Evolutionary conservation across 2,888 invertebrate species (phyloP).

Genomic region (Odontocerum albicorne): DNA sequence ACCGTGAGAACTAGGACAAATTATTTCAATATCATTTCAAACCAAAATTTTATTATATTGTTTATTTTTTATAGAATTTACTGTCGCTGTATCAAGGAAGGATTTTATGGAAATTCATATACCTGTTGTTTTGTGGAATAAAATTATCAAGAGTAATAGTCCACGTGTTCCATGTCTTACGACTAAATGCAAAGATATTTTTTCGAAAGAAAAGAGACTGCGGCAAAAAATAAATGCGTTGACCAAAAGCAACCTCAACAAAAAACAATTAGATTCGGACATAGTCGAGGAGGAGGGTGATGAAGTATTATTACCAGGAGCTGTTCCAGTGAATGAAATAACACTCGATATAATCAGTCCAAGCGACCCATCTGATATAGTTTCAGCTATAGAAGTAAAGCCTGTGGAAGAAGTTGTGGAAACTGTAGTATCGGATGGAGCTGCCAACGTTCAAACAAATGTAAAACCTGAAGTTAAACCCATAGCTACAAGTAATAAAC

Average conservation of each 20-base stretch:
- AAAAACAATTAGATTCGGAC: background rate
- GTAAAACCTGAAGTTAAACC: conserved; percentile 41
- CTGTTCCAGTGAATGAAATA: conserved; percentile 39
- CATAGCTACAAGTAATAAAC: conserved; percentile 39
- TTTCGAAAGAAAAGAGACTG: background rate
- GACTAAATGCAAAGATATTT: background rate
- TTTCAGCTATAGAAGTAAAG: conserved; percentile 46
- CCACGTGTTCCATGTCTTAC: background rate
- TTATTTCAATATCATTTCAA: no score
- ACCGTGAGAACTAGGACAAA: no score
- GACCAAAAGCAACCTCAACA: no score
- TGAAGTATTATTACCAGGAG: conserved; percentile 3
- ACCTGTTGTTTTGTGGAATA: conserved; percentile 29
- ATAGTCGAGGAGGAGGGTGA: conserved; percentile 3
- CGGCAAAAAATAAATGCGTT: no score
- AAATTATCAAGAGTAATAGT: conserved; percentile 13
- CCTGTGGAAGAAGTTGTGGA: conserved; percentile 39
- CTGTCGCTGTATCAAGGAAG: conserved; percentile 23
- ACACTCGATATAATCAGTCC: conserved; percentile 42
- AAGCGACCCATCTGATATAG: conserved; percentile 47
- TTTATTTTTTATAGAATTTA: conserved; percentile 30
- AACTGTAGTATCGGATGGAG: conserved; percentile 35
- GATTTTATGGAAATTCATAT: conserved; percentile 33
- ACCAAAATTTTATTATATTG: no score
- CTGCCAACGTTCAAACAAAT: conserved; percentile 35